These are phyloP conservation scores for Athrips mouffetella DNA, from an alignment of 2,888 invertebrate genomes.

Conservation along the genomic window DNA sequence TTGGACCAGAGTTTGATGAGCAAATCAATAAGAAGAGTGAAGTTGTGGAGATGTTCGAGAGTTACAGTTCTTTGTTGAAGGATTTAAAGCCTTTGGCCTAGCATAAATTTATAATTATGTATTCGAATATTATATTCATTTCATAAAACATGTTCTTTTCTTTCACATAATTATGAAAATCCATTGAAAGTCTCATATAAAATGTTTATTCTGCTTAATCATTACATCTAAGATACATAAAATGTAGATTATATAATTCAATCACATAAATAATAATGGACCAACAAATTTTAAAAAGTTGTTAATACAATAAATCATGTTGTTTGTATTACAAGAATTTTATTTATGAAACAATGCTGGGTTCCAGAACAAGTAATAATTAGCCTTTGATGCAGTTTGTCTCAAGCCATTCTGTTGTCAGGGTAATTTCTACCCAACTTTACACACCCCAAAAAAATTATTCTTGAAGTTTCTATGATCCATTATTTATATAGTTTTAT, in stretches of 20 bases:
- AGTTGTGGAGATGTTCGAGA: constrained; percentile 81
- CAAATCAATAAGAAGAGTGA: constrained; percentile 81
- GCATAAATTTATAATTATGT: neutral
- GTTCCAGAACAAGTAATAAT: too few species aligned
- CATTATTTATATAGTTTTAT: constrained; percentile 49
- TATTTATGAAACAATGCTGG: neutral
- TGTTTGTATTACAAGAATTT: neutral
- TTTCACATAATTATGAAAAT: constrained; percentile 44
- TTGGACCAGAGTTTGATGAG: constrained; percentile 89
- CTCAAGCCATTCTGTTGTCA: too few species aligned
- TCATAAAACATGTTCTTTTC: neutral
- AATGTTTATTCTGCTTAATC: constrained; percentile 74
- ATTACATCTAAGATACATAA: constrained; percentile 66
- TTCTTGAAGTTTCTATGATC: constrained; percentile 27
- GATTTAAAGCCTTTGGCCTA: constrained; percentile 80
- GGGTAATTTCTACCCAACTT: too few species aligned
- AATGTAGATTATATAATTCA: constrained; percentile 65
- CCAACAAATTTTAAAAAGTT: constrained; percentile 10
- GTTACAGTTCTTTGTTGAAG: constrained; percentile 81
- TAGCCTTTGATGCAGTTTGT: too few species aligned
- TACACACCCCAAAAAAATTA: too few species aligned
- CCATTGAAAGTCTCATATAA: constrained; percentile 73
- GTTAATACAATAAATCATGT: constrained; percentile 27
- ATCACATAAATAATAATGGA: constrained; percentile 35
- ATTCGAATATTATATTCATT: neutral